Base-by-base conservation (phyloP, 2,888 invertebrate species). In the Sarcophaga rosellei region DNA sequence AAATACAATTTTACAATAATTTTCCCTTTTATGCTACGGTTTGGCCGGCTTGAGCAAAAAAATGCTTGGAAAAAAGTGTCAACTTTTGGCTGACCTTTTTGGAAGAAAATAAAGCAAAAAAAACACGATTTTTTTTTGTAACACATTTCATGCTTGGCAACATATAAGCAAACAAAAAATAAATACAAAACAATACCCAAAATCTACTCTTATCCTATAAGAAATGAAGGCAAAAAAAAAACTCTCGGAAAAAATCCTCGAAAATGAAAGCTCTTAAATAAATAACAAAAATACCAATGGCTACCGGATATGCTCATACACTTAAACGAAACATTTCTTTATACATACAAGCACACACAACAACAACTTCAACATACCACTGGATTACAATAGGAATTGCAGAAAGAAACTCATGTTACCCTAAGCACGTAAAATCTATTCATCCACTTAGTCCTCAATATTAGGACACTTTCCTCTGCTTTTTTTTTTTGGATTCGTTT, bases 251-350 rank as follows among this genome's bases (percentile, higher is more conserved):
- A 65, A 82, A 79, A 77, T 79, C 73, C 76, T 74, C 83, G 73
- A 80, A 80, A 82, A 62, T 78, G n/a, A 70, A 83, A 86, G 63
- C 73, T 83, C 45, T 73, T 76, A 80, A 90, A 90, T 90, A 90
- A 90, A 90, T 90, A 89, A 35, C 35, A 35, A 89, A 90, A 90
- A 90, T 90, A 90, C 89, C 68, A 88, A 88, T 88, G 89, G 89
- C 89, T 89, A 84, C 74, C 69, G 87, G 86, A 84, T 47, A 59
- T 62, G 35, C 61, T 25, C 63, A 61, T 17, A 68, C 70, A 65
- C 74, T 53, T 62, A 75, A 62, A 61, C 45, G 15, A 77, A 72
- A 86, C 76, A 70, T 72, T 62, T 35, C 63, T 66, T 62, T 11
- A 47, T 63, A 45, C 62, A 79, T 79, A 70, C 5, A 66, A 87